These are phyloP conservation scores for Ageneiosus marmoratus DNA, from an alignment of 2,113 vertebrate species.

Conservation along the genomic window DNA sequence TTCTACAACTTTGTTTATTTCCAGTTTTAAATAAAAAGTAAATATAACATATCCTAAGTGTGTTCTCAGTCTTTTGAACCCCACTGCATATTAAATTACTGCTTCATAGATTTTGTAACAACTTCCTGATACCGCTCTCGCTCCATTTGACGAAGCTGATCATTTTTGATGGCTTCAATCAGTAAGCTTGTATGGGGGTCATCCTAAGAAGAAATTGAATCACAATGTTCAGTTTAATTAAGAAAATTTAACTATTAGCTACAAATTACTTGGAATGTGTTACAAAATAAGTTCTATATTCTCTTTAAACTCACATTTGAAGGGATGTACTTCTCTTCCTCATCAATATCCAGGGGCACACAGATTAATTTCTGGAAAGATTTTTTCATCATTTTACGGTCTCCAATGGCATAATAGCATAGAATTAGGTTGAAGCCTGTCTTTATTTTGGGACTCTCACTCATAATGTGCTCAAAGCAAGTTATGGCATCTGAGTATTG, in stretches of 20 bases:
- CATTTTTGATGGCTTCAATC: constrained; percentile 94
- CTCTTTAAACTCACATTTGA: constrained; percentile 78
- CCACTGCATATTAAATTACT: not conserved
- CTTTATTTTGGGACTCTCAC: constrained; percentile 84
- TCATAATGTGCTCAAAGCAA: constrained; percentile 94
- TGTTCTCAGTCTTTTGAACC: not conserved
- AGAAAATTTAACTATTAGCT: not conserved
- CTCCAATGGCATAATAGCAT: constrained; percentile 89
- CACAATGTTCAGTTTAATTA: not conserved
- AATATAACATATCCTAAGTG: not conserved
- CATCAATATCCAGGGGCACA: constrained; percentile 86
- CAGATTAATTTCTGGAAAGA: constrained; percentile 91
- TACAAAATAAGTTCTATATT: not conserved
- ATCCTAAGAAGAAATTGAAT: constrained; percentile 73
- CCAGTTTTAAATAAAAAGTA: too few species aligned
- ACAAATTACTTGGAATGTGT: not conserved
- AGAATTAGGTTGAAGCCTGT: constrained; percentile 91
- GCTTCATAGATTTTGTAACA: not conserved
- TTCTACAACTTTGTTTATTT: too few species aligned
- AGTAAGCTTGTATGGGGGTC: constrained; percentile 84
- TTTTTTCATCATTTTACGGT: constrained; percentile 92
- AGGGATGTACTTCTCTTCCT: constrained; percentile 89
- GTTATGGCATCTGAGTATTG: constrained; percentile 89
- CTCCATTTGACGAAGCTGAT: constrained; percentile 91
- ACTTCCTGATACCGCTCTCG: constrained; percentile 78